phyloP scores from a whole-genome alignment of 2,113 vertebrate species.

The Myotis brandtii region DNA sequence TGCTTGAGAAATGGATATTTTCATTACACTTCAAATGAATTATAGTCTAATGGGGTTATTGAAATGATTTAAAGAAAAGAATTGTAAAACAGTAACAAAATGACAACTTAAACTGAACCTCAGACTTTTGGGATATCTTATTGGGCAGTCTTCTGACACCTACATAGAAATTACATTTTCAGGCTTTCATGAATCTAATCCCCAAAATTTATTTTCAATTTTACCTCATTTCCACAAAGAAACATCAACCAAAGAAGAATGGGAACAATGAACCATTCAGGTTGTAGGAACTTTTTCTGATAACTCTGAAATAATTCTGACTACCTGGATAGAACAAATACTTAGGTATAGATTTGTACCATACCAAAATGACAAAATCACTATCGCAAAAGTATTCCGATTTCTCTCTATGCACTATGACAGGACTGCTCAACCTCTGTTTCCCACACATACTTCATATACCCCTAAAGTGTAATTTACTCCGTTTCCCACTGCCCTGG shows the following conservation, averaged over 20 bases:
- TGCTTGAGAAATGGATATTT: slow-evolving; percentile 2
- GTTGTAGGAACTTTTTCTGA: neutral
- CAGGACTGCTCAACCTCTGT: neutral
- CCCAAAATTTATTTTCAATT: neutral
- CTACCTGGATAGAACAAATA: neutral
- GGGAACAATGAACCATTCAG: neutral
- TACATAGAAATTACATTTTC: neutral
- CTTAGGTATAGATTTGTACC: neutral
- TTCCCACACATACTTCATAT: neutral
- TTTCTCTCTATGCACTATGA: neutral
- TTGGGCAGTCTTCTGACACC: neutral
- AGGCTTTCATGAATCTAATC: neutral
- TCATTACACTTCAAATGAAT: neutral
- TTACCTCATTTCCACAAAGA: neutral
- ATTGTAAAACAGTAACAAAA: neutral
- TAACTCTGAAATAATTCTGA: slow-evolving; percentile 28
- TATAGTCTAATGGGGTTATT: neutral
- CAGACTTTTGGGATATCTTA: neutral
- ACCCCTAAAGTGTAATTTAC: neutral
- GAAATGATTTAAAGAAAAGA: neutral
- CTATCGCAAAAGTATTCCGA: neutral
- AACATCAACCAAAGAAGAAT: neutral
- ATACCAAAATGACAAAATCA: neutral
- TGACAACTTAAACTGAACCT: neutral
- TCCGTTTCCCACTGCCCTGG: neutral